Percentiles rank a stretch among this genome's conserved stretches.
Conservation (phyloP, 2,113 vertebrate species). For the Glareola pratincola region DNA sequence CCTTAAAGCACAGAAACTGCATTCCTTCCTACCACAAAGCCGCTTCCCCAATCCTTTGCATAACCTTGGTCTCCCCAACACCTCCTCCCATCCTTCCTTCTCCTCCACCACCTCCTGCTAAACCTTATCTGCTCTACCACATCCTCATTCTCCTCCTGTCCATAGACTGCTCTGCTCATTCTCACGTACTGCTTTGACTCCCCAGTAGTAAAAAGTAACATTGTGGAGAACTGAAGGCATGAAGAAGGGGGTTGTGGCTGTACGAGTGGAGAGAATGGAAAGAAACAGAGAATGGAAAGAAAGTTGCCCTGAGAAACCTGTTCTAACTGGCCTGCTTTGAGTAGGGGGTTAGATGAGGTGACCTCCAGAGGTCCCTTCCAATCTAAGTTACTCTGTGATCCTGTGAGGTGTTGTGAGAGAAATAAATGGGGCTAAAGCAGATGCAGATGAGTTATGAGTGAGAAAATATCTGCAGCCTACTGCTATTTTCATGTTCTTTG, state of each 20-base stretch:
- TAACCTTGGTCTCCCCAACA: conserved; percentile 48
- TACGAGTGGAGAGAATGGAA: conserved; percentile 1
- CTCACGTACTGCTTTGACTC: conserved; percentile 51
- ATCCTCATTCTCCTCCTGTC: conserved; percentile 48
- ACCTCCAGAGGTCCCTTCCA: not conserved
- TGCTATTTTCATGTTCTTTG: not conserved
- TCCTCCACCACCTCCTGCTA: conserved; percentile 48
- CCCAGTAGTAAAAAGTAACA: not conserved
- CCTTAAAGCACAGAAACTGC: conserved; percentile 44
- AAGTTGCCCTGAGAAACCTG: not conserved
- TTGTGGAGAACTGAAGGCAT: not conserved
- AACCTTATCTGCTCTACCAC: conserved; percentile 62
- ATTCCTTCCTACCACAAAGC: conserved; percentile 60
- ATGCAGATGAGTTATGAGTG: not conserved
- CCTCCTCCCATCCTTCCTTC: conserved; percentile 53
- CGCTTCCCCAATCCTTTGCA: conserved; percentile 62
- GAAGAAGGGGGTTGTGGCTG: conserved; percentile 33
- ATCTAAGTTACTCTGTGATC: not conserved
- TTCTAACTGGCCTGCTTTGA: not conserved
- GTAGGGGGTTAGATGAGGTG: not conserved
- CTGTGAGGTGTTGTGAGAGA: not conserved
- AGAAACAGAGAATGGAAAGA: not conserved
- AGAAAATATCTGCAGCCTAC: not conserved
- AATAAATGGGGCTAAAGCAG: not conserved
- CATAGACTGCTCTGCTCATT: conserved; percentile 15